A percentile compares a stretch with the other conserved stretches of the same genome.
Evolutionary conservation across 2,888 invertebrate species (phyloP).

Genomic region (Lasioglossum calceatum): DNA sequence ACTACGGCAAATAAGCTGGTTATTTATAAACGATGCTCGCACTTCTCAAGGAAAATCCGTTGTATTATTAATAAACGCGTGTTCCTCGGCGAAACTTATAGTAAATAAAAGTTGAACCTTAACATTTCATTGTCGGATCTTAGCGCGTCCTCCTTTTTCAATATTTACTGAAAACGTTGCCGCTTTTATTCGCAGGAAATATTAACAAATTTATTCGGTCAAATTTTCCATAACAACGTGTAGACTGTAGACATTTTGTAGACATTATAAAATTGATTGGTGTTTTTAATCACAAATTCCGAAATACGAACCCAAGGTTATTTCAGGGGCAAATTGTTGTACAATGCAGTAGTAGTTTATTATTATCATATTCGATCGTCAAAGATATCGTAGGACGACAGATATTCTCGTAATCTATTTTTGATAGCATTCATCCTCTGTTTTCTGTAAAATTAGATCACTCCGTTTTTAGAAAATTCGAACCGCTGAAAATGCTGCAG

Average conservation of each 20-base stretch:
- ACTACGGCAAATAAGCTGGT: conserved; percentile 65
- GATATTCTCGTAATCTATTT: background rate
- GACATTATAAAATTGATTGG: too few species aligned
- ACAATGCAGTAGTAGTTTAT: background rate
- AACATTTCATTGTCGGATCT: conserved; percentile 22
- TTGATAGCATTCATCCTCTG: background rate
- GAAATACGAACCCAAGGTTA: background rate
- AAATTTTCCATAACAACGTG: background rate
- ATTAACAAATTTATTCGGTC: background rate
- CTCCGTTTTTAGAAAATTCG: background rate
- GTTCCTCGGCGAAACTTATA: conserved; percentile 24
- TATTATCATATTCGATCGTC: background rate
- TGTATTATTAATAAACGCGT: conserved; percentile 53
- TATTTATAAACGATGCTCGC: conserved; percentile 66
- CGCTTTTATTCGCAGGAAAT: background rate
- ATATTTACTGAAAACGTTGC: too few species aligned
- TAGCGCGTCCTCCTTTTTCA: background rate
- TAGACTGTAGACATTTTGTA: too few species aligned
- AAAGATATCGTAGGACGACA: background rate
- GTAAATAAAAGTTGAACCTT: conserved; percentile 43
- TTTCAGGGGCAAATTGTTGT: background rate
- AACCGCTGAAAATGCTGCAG: too few species aligned
- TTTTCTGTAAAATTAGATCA: background rate
- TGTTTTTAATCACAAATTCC: background rate
- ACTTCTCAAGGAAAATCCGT: conserved; percentile 50